A percentile compares a stretch with the other conserved stretches of the same genome.
Evolutionary conservation across 2,113 vertebrate species (phyloP).

Genomic region (Coptodon rendalli): DNA sequence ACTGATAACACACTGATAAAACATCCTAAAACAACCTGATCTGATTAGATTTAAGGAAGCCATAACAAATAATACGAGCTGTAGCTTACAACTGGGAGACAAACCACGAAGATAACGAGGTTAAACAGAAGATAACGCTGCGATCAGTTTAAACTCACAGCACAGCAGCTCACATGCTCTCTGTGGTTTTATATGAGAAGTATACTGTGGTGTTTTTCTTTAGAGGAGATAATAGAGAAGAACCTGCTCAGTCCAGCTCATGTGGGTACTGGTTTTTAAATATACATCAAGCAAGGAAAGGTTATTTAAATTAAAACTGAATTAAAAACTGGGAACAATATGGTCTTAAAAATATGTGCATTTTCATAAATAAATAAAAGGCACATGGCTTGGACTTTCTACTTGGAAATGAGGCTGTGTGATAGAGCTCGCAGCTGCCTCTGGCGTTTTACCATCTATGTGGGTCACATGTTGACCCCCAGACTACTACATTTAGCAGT

Average conservation of each 20-base stretch:
- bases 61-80: background rate
- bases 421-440: constrained; percentile 17
- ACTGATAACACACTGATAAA: background rate
- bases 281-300: background rate
- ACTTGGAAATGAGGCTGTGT: constrained; percentile 24
- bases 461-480: constrained; percentile 59
- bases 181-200: background rate
- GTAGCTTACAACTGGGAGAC: background rate
- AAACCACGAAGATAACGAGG: background rate
- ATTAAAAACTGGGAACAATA: background rate
- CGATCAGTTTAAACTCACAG: background rate
- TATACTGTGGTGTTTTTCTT: background rate
- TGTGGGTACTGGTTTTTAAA: background rate
- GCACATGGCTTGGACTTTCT: background rate
- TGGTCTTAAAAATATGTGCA: background rate
- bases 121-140: background rate
- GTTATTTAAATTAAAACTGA: background rate
- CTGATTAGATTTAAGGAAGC: background rate
- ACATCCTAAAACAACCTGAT: background rate
- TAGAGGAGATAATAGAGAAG: background rate
- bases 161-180: background rate
- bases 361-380: background rate
- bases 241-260: background rate
- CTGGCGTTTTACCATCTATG: constrained; percentile 49
- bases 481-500: constrained; percentile 32